phyloP scores from a whole-genome alignment of 92 coral and sea anemone species.

The Chrysogorgia sp. region DNA sequence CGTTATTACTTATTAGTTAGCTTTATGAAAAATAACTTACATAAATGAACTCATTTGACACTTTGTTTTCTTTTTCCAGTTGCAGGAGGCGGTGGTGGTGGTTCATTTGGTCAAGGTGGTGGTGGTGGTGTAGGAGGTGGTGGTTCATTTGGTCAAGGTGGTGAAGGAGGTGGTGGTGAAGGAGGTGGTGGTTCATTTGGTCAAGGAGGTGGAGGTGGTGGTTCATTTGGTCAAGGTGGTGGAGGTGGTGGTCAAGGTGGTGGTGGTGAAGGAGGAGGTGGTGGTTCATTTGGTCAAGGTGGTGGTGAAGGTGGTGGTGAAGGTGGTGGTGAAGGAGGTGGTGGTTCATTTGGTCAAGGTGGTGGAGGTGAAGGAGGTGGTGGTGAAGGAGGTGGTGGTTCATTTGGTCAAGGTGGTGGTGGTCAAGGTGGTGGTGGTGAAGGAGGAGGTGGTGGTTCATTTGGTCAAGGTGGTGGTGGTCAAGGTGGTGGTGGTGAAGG shows the following conservation, averaged over 20 bases:
- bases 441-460: not conserved
- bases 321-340: not conserved
- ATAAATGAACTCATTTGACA: too few species aligned
- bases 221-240: not conserved
- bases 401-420: not conserved
- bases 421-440: not conserved
- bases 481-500: not conserved
- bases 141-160: not conserved
- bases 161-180: not conserved
- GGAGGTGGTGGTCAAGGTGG: slow-evolving; percentile 1
- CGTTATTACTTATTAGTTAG: too few species aligned
- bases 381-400: not conserved
- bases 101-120: not conserved
- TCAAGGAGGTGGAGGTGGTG: not conserved
- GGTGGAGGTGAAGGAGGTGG: not conserved
- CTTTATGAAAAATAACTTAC: too few species aligned
- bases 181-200: not conserved
- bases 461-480: not conserved
- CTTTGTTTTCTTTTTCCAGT: not conserved
- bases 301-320: slow-evolving; percentile 7
- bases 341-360: not conserved
- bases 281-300: not conserved
- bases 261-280: not conserved
- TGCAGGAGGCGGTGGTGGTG: not conserved
- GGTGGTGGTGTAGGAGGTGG: slow-evolving; percentile 1